Conservation (phyloP, 2,797 vertebrate species). For the Alcedo atthis region DNA sequence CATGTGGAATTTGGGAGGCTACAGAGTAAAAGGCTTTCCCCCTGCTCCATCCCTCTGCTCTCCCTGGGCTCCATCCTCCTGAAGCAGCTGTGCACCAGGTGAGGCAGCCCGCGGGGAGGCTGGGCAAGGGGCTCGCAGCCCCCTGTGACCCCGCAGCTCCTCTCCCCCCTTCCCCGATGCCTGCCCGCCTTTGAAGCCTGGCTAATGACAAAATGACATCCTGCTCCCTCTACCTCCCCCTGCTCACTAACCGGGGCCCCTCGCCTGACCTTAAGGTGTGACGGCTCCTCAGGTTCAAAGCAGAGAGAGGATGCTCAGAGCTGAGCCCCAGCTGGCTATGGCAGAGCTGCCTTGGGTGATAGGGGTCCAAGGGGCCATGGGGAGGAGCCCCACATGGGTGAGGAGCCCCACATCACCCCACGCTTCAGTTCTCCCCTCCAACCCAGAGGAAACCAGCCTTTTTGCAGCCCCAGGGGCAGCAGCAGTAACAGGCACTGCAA, state of each 20-base stretch:
- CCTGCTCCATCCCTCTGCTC: not conserved
- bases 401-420: not conserved
- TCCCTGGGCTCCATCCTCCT: not conserved
- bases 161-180: not conserved
- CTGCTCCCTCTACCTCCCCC: slow-evolving; percentile 40
- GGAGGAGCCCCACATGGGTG: not conserved
- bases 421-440: fast-evolving
- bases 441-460: not conserved
- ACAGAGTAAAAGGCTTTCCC: not conserved
- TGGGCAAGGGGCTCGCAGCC: not conserved
- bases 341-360: not conserved
- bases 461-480: not conserved
- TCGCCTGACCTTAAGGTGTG: slow-evolving; percentile 63
- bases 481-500: not conserved
- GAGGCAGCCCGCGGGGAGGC: not conserved
- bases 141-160: not conserved
- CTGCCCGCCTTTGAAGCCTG: slow-evolving; percentile 62
- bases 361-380: not conserved
- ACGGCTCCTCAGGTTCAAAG: slow-evolving; percentile 58
- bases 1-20: fast-evolving
- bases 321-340: not conserved
- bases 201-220: slow-evolving; percentile 72
- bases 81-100: slow-evolving; percentile 53
- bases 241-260: slow-evolving; percentile 9
- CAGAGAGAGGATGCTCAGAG: not conserved